phyloP scores from a whole-genome alignment of 2,797 vertebrate genomes.

The Tangara arthus region DNA sequence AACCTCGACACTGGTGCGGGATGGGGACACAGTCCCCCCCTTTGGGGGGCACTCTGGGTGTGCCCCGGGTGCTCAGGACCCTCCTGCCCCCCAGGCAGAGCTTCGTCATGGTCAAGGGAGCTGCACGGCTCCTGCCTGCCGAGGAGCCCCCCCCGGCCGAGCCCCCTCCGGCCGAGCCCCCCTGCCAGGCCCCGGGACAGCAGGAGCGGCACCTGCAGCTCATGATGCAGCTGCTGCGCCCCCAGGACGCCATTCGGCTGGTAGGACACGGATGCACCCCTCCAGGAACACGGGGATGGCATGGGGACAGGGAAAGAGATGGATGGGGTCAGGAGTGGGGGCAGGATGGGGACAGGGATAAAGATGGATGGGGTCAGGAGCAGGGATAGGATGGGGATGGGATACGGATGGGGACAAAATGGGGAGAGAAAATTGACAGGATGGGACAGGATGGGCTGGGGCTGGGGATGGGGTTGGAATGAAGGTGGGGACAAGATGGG shows the following conservation, averaged over 20 bases:
- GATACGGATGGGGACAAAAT: no score
- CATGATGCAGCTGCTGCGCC: conserved; percentile 87
- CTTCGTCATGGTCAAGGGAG: conserved; percentile 90
- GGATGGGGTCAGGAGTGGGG: not conserved
- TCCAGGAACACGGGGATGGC: no score
- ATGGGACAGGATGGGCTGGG: not conserved
- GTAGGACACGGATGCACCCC: conserved; percentile 68
- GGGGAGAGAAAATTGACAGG: not conserved
- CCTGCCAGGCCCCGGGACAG: conserved; percentile 4
- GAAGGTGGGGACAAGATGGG: not conserved
- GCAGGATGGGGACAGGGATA: not conserved
- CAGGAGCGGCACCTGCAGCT: conserved; percentile 83
- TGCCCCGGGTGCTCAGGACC: not conserved
- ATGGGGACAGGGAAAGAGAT: no score
- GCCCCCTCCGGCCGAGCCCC: not conserved
- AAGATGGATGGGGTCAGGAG: not conserved
- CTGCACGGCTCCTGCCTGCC: conserved; percentile 84
- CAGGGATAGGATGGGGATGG: no score
- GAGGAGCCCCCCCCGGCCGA: conserved; percentile 1
- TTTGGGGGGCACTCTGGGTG: rapidly evolving
- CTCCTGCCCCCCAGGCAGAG: conserved; percentile 82
- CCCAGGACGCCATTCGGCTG: conserved; percentile 89
- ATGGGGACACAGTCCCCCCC: not conserved
- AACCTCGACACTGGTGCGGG: not conserved
- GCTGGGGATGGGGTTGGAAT: not conserved